These are phyloP conservation scores for Drosophila fuyamai DNA, from an alignment of 1,140 invertebrate species.

Conservation along the genomic window DNA sequence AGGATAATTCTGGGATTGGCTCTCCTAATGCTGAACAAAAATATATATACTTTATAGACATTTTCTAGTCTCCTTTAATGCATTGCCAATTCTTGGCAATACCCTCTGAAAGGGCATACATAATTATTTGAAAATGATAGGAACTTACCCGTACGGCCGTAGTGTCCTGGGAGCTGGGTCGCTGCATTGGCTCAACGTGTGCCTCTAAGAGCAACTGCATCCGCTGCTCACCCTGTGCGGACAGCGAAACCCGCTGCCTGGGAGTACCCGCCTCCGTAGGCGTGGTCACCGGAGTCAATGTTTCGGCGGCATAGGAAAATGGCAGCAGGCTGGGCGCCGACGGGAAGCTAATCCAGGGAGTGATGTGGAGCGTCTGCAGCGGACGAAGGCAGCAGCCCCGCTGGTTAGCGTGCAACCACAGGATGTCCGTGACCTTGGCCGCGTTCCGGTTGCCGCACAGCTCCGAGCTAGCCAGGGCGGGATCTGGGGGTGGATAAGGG, in stretches of 20 bases:
- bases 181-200: slow-evolving; percentile 43
- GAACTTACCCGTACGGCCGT: slow-evolving; percentile 58
- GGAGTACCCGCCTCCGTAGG: slow-evolving; percentile 35
- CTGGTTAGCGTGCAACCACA: slow-evolving; percentile 86
- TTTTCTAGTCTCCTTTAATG: too few species aligned
- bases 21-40: too few species aligned
- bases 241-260: slow-evolving; percentile 39
- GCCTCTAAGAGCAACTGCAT: slow-evolving; percentile 66
- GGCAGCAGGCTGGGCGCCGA: slow-evolving; percentile 64
- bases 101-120: too few species aligned
- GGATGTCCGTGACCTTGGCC: slow-evolving; percentile 86
- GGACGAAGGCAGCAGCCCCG: slow-evolving; percentile 86
- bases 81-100: too few species aligned
- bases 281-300: slow-evolving; percentile 27
- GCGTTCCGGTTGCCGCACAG: slow-evolving; percentile 85
- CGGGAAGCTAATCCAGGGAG: slow-evolving; percentile 79
- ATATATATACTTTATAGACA: too few species aligned
- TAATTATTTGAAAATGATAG: too few species aligned
- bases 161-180: slow-evolving; percentile 13
- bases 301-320: slow-evolving; percentile 59
- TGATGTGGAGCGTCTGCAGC: slow-evolving; percentile 80
- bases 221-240: slow-evolving; percentile 38
- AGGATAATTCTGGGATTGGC: too few species aligned
- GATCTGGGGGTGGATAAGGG: slow-evolving; percentile 31
- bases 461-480: slow-evolving; percentile 85